Conservation (phyloP, 2,888 invertebrate species). For the Endotricha flammealis region DNA sequence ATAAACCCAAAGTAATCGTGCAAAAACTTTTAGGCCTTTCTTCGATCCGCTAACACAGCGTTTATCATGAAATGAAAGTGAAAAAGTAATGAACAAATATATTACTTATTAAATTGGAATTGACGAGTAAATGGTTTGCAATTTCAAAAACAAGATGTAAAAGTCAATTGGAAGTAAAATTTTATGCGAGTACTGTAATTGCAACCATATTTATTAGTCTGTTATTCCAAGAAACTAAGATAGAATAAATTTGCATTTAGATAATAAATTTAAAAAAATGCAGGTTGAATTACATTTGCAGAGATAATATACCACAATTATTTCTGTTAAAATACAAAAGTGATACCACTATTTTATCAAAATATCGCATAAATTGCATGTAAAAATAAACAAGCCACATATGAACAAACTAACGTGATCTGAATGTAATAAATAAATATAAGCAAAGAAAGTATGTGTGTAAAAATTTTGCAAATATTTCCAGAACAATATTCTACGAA, state of each 20-base stretch:
- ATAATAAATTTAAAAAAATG: too few species aligned
- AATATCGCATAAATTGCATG: too few species aligned
- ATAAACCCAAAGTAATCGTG: conserved; percentile 4
- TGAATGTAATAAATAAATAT: too few species aligned
- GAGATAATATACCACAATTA: too few species aligned
- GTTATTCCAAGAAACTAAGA: background rate
- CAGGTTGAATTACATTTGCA: too few species aligned
- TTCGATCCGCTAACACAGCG: conserved; percentile 1
- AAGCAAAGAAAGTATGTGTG: conserved; percentile 6
- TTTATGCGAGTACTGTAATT: conserved; percentile 14
- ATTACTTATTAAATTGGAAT: conserved; percentile 21
- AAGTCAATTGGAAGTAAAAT: conserved; percentile 13
- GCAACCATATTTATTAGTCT: conserved; percentile 13
- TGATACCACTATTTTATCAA: too few species aligned
- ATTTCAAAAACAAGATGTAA: conserved; percentile 16
- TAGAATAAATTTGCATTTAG: too few species aligned
- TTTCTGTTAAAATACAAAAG: too few species aligned
- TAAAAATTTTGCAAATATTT: conserved; percentile 5
- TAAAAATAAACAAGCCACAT: background rate
- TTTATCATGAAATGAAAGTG: conserved; percentile 19
- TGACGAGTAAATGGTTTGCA: conserved; percentile 12
- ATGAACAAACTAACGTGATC: background rate
- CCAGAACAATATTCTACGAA: background rate
- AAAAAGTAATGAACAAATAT: conserved; percentile 22
- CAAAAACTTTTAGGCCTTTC: background rate